phyloP scores from a whole-genome alignment of 2,888 invertebrate species.

The Acrobasis repandana region DNA sequence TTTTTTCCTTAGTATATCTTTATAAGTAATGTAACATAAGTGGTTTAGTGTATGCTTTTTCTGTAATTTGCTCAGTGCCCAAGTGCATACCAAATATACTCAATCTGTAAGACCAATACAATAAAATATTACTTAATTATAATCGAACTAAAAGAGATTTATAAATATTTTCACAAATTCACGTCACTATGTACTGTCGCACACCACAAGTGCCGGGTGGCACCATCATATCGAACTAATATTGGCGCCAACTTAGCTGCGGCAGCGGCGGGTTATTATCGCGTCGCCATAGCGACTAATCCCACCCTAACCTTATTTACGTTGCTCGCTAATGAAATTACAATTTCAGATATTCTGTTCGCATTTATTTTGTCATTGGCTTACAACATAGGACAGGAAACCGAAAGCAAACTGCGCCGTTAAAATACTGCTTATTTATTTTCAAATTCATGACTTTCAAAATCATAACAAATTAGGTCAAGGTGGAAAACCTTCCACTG shows the following conservation, averaged over 20 bases:
- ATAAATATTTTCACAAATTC: not conserved
- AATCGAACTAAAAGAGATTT: too few relatives aligned
- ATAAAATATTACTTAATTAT: too few relatives aligned
- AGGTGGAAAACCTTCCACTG: too few relatives aligned
- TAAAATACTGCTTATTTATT: too few relatives aligned
- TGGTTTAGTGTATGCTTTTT: too few relatives aligned
- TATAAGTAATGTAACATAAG: too few relatives aligned
- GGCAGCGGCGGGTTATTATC: constrained; percentile 38
- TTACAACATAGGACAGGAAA: not conserved
- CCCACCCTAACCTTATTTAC: constrained; percentile 29
- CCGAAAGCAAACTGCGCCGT: not conserved
- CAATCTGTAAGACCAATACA: too few relatives aligned
- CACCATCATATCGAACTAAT: constrained; percentile 19
- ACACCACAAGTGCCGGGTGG: not conserved
- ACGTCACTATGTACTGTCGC: not conserved
- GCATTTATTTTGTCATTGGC: not conserved
- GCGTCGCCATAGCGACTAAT: constrained; percentile 43
- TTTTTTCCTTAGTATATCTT: too few relatives aligned
- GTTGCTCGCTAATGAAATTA: not conserved
- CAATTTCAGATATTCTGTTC: constrained; percentile 8
- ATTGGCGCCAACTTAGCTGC: not conserved
- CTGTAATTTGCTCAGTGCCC: too few relatives aligned
- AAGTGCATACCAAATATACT: too few relatives aligned
- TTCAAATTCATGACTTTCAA: too few relatives aligned
- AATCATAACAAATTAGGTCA: too few relatives aligned